These are phyloP conservation scores for Upupa epops DNA, from an alignment of 2,113 vertebrate genomes.

Conservation along the genomic window DNA sequence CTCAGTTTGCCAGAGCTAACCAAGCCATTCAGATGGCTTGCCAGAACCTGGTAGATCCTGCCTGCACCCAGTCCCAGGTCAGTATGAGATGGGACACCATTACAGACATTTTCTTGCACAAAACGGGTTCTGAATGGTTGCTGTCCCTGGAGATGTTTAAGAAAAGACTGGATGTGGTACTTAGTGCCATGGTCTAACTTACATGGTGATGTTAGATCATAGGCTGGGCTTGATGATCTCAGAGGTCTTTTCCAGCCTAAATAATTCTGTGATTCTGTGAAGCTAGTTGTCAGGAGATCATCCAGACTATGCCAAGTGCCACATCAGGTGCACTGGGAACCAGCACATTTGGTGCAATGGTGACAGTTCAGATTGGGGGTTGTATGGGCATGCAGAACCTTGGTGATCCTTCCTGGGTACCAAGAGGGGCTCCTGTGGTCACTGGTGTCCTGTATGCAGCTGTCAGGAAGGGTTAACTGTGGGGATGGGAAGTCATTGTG, in stretches of 20 bases:
- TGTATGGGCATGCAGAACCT: neutral
- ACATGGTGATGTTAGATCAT: no score
- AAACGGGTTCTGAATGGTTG: neutral
- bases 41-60: constrained; percentile 94
- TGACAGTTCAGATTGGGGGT: neutral
- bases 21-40: constrained; percentile 99
- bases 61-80: constrained; percentile 97
- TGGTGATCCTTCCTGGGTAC: neutral
- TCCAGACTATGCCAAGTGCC: neutral
- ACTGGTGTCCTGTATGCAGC: neutral
- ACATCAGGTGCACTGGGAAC: neutral
- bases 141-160: no score
- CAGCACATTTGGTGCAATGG: neutral
- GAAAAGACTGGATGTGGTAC: no score
- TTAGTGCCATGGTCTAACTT: no score
- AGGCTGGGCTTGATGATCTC: no score
- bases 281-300: no score
- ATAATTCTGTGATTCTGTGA: no score
- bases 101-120: neutral
- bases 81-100: neutral
- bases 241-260: no score
- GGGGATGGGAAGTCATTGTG: accelerated
- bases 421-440: neutral
- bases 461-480: neutral
- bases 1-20: constrained; percentile 95